A percentile compares a stretch with the other conserved stretches of the same genome.
Evolutionary conservation across 1,140 invertebrate genomes (phyloP).

Genomic region (Ostrea edulis): DNA sequence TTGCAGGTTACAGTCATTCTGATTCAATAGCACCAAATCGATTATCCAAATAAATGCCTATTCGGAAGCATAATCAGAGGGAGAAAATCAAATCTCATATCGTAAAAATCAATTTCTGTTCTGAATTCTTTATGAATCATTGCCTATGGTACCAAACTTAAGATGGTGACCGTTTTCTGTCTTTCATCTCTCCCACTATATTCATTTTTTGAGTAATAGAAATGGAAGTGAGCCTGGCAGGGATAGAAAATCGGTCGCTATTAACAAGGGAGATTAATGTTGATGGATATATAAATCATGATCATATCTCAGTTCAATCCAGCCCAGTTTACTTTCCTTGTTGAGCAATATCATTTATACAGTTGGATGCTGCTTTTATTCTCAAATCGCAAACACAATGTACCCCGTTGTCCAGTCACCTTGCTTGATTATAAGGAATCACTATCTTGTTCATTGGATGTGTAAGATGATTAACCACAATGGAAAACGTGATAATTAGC

Average conservation of each 20-base stretch:
- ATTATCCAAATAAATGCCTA: neutral
- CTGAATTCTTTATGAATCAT: constrained; percentile 21
- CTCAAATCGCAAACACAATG: too few species aligned
- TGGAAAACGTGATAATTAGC: too few species aligned
- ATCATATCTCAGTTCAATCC: neutral
- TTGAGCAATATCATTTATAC: too few species aligned
- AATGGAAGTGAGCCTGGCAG: neutral
- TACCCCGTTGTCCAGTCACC: too few species aligned
- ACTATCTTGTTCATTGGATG: too few species aligned
- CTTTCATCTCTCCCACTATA: neutral
- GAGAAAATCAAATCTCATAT: constrained; percentile 19
- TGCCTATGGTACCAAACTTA: neutral
- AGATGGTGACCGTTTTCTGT: neutral
- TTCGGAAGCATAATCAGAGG: neutral
- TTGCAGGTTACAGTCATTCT: neutral
- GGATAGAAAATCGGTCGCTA: neutral
- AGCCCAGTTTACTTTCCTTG: neutral
- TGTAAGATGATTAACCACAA: too few species aligned
- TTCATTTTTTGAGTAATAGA: neutral
- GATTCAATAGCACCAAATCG: constrained; percentile 3
- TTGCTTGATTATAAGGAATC: too few species aligned
- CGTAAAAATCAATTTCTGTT: neutral
- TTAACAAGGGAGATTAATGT: neutral
- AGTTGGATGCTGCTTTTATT: too few species aligned
- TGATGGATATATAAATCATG: neutral